Base-by-base conservation (phyloP, 2,888 invertebrate species). In the Drosophila borborema region DNA sequence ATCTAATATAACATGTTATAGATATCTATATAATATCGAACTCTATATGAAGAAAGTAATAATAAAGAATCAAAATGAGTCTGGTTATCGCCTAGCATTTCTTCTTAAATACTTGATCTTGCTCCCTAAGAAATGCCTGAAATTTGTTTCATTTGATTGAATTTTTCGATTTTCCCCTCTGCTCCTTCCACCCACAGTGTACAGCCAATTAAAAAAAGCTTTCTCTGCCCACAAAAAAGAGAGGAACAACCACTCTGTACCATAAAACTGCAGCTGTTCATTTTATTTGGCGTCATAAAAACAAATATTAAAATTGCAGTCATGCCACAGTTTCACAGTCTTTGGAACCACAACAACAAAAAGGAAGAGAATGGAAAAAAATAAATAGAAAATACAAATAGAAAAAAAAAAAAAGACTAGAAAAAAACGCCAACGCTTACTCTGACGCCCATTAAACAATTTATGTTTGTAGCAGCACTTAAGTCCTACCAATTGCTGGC, bases 391-490 rank as follows among this genome's bases (percentile, higher is more conserved):
- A 23, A 51, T 45, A 43, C 8, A 6, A 16, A n/a, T 45, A 1
- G 12, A 45, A 46, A 38, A 36, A 61, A 36, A 18, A 14, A 36
- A 14, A 36, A 14, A 14, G 14, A 38, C 73, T 55, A 68, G 43
- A 45, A 31, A 43, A 43, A 62, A 62, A 61, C 34, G 60, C 65
- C 53, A 78, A 72, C 69, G 72, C 53, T 38, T 38, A 38, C 53
- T 54, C 72, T 72, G 78, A 72, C 68, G 74, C 53, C 87, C 85
- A 89, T 85, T 89, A 86, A 86, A 80, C 77, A 83, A 86, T 85
- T 83, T 84, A 85, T 85, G 85, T 70, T 72, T 89, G 71, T 63
- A 75, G 74, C 74, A 68, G 74, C 77, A 86, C 67, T 86, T 82
- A 75, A 82, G 78, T 80, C 81, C 82, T 68, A 70, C 74, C 80